Base-by-base conservation (phyloP, 1,140 invertebrate species). In the Sitobion miscanthi region DNA sequence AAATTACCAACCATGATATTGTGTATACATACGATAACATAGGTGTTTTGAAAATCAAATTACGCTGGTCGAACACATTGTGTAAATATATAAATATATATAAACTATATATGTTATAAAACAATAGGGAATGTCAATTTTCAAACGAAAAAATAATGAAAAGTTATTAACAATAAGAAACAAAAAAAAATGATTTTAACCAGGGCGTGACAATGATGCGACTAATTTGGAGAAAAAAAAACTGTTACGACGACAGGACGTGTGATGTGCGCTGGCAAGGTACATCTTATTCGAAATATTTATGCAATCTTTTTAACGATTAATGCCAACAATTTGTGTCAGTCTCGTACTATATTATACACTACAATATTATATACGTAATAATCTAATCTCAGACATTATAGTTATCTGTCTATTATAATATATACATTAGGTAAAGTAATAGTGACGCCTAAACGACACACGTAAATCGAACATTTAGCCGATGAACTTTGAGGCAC, bases 121-220 rank as follows among this genome's bases (percentile, higher is more conserved):
- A 90, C 88, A 90, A 62, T 62, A 25, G 88, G 42, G 11, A 90
- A 90, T 57, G 54, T 90, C 35, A 90, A 89, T 89, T 89, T 57
- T 54, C n/a, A n/a, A 77, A 2, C 2, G 17, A 42, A 49, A 30
- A 90, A 42, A 57, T 35, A 89, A 89, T 38, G 23, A 90, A 90
- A 62, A 62, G 45, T 11, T 23, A 54, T 89, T 54, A 49, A 89
- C 7, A 54, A 54, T 38, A 89, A 45, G 30, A 86, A 54, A n/a
- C 21, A 49, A 49, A 77, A n/a, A 69, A 77, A 77, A 82, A 91
- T 47, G 9, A 83, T 91, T 91, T 52, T 35, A 91, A 91, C 38
- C n/a, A 91, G 90, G 45, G 90, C 90, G 45, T 91, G 90, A 91
- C 69, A 91, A 69, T 91, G 11, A 85, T 45, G 45, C 69, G 69